Conservation (phyloP, 2,888 invertebrate species). For the Chironomus tentans region DNA sequence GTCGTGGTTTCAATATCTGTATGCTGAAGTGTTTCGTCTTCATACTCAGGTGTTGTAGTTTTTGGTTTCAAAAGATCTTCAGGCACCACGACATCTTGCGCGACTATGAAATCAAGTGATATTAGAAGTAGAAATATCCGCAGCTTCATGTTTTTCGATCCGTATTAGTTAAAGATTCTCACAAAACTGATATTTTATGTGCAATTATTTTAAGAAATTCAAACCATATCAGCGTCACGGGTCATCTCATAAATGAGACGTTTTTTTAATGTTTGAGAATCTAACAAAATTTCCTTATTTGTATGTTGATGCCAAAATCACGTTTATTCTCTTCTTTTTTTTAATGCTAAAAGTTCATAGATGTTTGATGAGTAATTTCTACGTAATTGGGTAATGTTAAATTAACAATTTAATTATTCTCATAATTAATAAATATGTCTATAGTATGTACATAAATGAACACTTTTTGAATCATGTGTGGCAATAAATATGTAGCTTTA, state of each 20-base stretch:
- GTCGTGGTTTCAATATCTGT: neutral
- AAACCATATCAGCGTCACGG: neutral
- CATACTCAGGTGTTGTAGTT: neutral
- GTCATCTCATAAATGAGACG: neutral
- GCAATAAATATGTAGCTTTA: no score
- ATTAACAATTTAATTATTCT: no score
- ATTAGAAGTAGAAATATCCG: neutral
- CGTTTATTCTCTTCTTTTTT: no score
- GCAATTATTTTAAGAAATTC: neutral
- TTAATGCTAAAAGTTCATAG: no score
- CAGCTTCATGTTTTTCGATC: neutral
- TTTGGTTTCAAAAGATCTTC: neutral
- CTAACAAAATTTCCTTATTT: neutral
- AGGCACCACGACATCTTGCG: neutral
- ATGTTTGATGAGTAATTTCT: no score
- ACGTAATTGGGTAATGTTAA: no score
- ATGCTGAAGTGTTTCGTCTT: neutral
- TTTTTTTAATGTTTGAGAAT: neutral
- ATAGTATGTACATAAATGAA: no score
- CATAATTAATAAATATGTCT: no score
- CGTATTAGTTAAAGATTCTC: neutral
- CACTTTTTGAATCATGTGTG: neutral
- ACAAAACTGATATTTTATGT: neutral
- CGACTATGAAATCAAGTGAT: neutral
- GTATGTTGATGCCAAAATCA: neutral